These are phyloP conservation scores for Ochropleura plecta DNA, from an alignment of 2,888 invertebrate genomes.

Conservation along the genomic window DNA sequence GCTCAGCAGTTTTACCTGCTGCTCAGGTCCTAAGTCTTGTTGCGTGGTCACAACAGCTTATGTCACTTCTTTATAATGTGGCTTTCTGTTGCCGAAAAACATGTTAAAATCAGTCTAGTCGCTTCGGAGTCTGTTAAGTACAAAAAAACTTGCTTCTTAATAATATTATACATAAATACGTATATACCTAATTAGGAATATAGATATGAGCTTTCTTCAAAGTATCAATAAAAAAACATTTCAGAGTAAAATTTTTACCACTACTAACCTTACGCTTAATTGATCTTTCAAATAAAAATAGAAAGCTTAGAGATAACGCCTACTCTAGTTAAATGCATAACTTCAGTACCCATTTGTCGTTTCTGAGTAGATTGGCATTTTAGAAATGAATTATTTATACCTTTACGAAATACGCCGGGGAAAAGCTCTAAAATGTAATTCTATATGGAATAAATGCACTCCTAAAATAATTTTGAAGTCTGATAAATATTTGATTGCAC, in stretches of 20 bases:
- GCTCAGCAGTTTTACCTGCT: too few species aligned
- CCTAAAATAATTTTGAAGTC: not conserved
- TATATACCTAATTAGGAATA: not conserved
- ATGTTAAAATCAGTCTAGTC: too few species aligned
- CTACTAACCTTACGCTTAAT: not conserved
- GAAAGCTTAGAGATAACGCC: not conserved
- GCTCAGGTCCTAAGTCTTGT: too few species aligned
- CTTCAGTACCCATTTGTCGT: not conserved
- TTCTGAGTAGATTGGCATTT: not conserved
- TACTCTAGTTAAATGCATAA: not conserved
- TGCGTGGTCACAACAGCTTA: too few species aligned
- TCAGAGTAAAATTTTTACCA: not conserved
- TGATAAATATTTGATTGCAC: not conserved
- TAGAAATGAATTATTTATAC: constrained; percentile 29
- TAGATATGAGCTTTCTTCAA: not conserved
- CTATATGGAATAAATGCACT: not conserved
- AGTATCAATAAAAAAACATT: not conserved
- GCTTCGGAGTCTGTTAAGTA: too few species aligned
- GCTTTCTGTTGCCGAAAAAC: too few species aligned
- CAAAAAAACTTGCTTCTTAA: too few species aligned
- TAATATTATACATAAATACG: not conserved
- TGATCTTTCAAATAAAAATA: not conserved
- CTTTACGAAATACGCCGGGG: constrained; percentile 2
- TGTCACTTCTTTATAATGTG: too few species aligned
- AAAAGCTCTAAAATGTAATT: not conserved